Conservation (phyloP, 1,140 invertebrate species). For the Drosophila sucinea region DNA sequence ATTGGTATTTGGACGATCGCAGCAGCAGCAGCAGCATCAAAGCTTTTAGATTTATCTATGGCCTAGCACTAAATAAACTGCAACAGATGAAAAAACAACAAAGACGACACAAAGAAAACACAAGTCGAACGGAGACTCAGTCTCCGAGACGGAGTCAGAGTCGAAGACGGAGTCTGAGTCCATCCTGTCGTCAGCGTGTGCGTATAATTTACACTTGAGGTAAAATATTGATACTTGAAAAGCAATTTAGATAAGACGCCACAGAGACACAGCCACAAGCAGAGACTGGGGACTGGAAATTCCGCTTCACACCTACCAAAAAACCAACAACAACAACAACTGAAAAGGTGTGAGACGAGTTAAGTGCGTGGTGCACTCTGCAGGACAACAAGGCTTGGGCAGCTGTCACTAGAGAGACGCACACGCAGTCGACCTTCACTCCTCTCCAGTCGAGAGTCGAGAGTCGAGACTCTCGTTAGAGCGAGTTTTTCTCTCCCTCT, state of each 20-base stretch:
- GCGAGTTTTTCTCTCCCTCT: not conserved
- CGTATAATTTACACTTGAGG: slow-evolving; percentile 82
- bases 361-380: slow-evolving; percentile 55
- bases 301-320: slow-evolving; percentile 80
- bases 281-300: slow-evolving; percentile 62
- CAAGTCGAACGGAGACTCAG: not conserved
- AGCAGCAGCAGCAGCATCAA: slow-evolving; percentile 29
- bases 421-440: slow-evolving; percentile 39
- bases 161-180: not conserved
- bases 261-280: slow-evolving; percentile 29
- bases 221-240: slow-evolving; percentile 83
- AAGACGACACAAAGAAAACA: slow-evolving; percentile 11
- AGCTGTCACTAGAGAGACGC: slow-evolving; percentile 54
- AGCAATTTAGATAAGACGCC: slow-evolving; percentile 82
- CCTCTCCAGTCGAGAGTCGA: no score
- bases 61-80: slow-evolving; percentile 74
- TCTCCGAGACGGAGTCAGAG: not conserved
- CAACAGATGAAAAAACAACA: slow-evolving; percentile 19
- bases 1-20: slow-evolving; percentile 23
- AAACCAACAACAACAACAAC: slow-evolving; percentile 23
- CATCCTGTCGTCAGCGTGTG: slow-evolving; percentile 43
- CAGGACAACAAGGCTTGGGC: slow-evolving; percentile 47
- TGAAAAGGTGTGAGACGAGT: slow-evolving; percentile 66
- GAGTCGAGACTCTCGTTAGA: slow-evolving; percentile 56
- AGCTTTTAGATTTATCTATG: slow-evolving; percentile 80